Percentiles rank a stretch among this genome's conserved stretches.
Conservation (phyloP, 2,888 invertebrate species). For the Pseudoips prasinana region DNA sequence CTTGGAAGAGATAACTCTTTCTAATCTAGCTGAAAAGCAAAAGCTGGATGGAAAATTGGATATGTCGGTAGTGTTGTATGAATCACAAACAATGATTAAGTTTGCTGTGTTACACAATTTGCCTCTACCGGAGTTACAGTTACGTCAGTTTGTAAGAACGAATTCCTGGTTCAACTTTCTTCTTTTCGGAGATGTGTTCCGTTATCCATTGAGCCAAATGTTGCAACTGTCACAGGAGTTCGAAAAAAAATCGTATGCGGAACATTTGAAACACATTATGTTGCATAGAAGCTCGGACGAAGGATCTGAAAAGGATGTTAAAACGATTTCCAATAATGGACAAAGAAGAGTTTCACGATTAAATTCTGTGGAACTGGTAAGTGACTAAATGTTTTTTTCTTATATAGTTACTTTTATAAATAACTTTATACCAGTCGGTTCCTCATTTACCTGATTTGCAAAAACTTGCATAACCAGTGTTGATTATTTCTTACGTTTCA, state of each 20-base stretch:
- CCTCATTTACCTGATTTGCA: too few relatives aligned
- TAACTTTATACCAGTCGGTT: too few relatives aligned
- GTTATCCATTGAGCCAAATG: conserved; percentile 85
- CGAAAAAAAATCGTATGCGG: conserved; percentile 78
- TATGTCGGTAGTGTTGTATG: conserved; percentile 70
- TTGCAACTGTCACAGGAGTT: conserved; percentile 81
- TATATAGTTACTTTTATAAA: not conserved
- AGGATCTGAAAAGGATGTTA: conserved; percentile 61
- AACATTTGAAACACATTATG: conserved; percentile 83
- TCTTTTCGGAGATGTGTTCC: conserved; percentile 85
- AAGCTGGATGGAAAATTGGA: conserved; percentile 54
- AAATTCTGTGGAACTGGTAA: conserved; percentile 67
- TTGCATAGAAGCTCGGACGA: conserved; percentile 65
- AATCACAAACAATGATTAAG: conserved; percentile 83
- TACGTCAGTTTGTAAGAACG: conserved; percentile 81
- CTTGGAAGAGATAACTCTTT: conserved; percentile 70
- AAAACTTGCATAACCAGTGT: too few relatives aligned
- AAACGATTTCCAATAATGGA: conserved; percentile 54
- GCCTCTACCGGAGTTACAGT: conserved; percentile 80
- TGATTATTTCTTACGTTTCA: too few relatives aligned
- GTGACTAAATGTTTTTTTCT: conserved; percentile 26
- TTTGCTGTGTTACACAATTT: conserved; percentile 82
- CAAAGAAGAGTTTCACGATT: conserved; percentile 59
- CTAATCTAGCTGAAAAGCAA: conserved; percentile 43
- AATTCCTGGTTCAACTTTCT: conserved; percentile 88